These are phyloP conservation scores for Cynoglossus semilaevis DNA, from an alignment of 2,113 vertebrate genomes.

Conservation along the genomic window DNA sequence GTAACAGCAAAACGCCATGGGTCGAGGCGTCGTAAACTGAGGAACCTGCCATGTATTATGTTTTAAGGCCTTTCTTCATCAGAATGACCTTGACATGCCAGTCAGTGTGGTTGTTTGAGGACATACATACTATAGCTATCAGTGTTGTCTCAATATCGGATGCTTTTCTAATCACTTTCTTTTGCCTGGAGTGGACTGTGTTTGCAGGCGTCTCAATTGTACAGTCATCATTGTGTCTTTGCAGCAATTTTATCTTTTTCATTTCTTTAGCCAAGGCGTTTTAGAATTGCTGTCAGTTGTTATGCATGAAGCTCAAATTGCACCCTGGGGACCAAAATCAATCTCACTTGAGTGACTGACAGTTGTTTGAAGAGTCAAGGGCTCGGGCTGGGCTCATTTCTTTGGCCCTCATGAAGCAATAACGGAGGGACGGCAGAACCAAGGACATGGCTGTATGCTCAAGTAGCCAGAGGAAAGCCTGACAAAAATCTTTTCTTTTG, in stretches of 20 bases:
- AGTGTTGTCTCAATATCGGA: conserved; percentile 2
- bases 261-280: conserved; percentile 47
- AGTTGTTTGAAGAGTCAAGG: conserved; percentile 43
- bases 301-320: conserved; percentile 50
- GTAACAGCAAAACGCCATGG: too few species aligned
- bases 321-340: conserved; percentile 44
- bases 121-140: not conserved
- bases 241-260: conserved; percentile 43
- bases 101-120: not conserved
- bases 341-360: conserved; percentile 49
- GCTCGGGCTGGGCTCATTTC: conserved; percentile 32
- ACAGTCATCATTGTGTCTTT: conserved; percentile 41
- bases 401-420: conserved; percentile 29
- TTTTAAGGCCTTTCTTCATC: not conserved
- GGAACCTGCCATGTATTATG: too few species aligned
- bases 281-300: conserved; percentile 46
- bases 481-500: not conserved
- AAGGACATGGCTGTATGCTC: conserved; percentile 18
- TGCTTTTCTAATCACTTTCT: conserved; percentile 2
- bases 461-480: not conserved
- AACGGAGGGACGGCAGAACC: conserved; percentile 7
- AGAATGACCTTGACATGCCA: not conserved
- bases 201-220: conserved; percentile 36
- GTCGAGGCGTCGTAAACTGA: too few species aligned
- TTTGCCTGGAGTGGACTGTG: conserved; percentile 19